Conservation (phyloP, 2,797 vertebrate genomes). For the Parauchenoglanis ngamensis region DNA sequence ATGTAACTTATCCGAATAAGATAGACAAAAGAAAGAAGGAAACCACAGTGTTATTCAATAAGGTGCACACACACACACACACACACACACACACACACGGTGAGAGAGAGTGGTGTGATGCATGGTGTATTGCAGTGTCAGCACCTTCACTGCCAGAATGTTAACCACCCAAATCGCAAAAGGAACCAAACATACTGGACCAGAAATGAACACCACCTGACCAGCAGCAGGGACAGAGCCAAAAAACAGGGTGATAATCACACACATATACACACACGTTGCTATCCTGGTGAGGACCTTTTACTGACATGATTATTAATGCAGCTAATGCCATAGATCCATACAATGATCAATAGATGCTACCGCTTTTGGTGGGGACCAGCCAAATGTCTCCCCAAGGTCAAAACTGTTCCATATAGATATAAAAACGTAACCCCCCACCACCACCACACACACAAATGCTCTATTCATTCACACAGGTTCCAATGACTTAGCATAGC, state of each 20-base stretch:
- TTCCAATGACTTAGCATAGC: not conserved
- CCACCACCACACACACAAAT: not conserved
- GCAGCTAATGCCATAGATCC: not conserved
- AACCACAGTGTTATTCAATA: not conserved
- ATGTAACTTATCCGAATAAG: not conserved
- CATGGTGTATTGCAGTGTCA: conserved; percentile 44
- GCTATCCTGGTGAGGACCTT: not conserved
- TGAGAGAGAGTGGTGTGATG: conserved; percentile 29
- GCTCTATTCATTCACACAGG: not conserved
- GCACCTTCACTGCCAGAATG: conserved; percentile 45
- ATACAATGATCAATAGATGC: too few species aligned
- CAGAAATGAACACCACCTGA: conserved; percentile 20
- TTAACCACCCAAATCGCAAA: conserved; percentile 29
- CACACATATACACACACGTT: not conserved
- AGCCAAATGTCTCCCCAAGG: not conserved
- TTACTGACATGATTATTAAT: not conserved
- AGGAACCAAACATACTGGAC: conserved; percentile 29
- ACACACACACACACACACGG: not conserved
- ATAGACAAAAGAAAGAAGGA: not conserved
- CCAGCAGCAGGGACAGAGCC: not conserved
- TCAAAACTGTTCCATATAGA: not conserved
- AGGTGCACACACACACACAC: not conserved
- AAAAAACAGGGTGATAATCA: not conserved
- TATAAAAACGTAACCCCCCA: not conserved
- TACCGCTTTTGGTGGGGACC: too few species aligned